phyloP scores from a whole-genome alignment of 2,888 invertebrate species.

The Drosophila crucigera region DNA sequence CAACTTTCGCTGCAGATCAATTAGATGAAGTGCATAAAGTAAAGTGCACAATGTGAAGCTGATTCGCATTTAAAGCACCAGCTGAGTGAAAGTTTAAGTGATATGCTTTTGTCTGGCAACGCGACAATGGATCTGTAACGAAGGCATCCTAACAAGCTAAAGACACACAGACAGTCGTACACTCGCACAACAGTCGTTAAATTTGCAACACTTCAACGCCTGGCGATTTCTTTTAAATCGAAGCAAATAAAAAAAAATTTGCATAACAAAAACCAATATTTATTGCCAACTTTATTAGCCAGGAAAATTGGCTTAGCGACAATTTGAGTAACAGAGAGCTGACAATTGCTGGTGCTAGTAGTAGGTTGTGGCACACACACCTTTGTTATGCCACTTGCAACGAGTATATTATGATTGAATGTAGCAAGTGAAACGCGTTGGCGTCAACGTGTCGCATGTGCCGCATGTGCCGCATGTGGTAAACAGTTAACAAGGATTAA shows the following conservation, averaged over 20 bases:
- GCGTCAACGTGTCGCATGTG: slow-evolving; percentile 25
- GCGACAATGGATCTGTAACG: slow-evolving; percentile 52
- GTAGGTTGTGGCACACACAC: slow-evolving; percentile 18
- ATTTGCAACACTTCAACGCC: slow-evolving; percentile 51
- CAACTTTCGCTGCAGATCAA: slow-evolving; percentile 36
- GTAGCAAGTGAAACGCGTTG: slow-evolving; percentile 51
- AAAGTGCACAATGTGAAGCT: slow-evolving; percentile 13
- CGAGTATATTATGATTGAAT: slow-evolving; percentile 47
- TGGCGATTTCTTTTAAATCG: slow-evolving; percentile 10
- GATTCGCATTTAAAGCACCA: slow-evolving; percentile 17
- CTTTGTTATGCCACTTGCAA: slow-evolving; percentile 23
- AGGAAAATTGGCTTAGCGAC: slow-evolving; percentile 69
- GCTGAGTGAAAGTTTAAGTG: slow-evolving; percentile 50
- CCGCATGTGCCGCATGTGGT: slow-evolving; percentile 46
- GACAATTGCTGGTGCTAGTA: slow-evolving; percentile 14
- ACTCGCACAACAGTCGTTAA: slow-evolving; percentile 18
- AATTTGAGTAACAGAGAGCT: slow-evolving; percentile 64
- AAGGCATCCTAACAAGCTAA: slow-evolving; percentile 30
- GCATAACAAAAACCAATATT: slow-evolving; percentile 66
- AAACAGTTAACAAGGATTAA: slow-evolving; percentile 47
- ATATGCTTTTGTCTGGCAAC: slow-evolving; percentile 25
- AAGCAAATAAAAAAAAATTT: slow-evolving; percentile 58
- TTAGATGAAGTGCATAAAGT: slow-evolving; percentile 24
- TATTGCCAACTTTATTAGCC: slow-evolving; percentile 74
- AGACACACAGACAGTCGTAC: neutral